These are phyloP conservation scores for Plebejus anna DNA, from an alignment of 2,888 invertebrate genomes.

Conservation along the genomic window DNA sequence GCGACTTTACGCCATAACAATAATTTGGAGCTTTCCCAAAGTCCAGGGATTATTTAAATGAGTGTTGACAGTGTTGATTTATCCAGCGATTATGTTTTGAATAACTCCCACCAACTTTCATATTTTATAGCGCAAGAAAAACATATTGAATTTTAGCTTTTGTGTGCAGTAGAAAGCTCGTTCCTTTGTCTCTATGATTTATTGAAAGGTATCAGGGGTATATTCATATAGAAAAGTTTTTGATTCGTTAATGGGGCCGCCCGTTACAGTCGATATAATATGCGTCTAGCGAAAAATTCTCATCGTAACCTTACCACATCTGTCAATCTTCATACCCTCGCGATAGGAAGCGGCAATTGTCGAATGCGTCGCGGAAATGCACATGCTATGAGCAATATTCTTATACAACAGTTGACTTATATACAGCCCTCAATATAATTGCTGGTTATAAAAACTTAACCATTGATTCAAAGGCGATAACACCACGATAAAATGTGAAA, in stretches of 20 bases:
- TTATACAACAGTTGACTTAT: background rate
- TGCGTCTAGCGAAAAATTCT: background rate
- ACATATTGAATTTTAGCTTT: background rate
- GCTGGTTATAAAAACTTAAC: background rate
- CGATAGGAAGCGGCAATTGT: slow-evolving; percentile 21
- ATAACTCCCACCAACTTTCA: background rate
- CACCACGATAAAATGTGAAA: background rate
- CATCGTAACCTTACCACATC: slow-evolving; percentile 5
- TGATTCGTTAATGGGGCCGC: too few relatives aligned
- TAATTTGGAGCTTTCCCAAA: slow-evolving; percentile 8
- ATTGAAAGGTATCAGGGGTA: background rate
- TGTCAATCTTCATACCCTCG: slow-evolving; percentile 18
- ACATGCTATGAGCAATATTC: slow-evolving; percentile 2
- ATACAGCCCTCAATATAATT: background rate
- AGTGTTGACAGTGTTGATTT: slow-evolving; percentile 20
- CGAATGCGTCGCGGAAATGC: slow-evolving; percentile 24
- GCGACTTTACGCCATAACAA: background rate
- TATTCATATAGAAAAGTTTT: background rate
- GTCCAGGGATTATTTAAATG: background rate
- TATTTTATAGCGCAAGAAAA: slow-evolving; percentile 7
- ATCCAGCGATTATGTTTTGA: slow-evolving; percentile 7
- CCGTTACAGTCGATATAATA: too few relatives aligned
- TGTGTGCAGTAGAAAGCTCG: background rate
- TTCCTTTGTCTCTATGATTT: background rate
- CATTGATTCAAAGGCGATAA: background rate